Percentiles rank a stretch among this genome's conserved stretches.
Evolutionary conservation across 2,113 vertebrate species (phyloP).

Genomic region (Sitta europaea): DNA sequence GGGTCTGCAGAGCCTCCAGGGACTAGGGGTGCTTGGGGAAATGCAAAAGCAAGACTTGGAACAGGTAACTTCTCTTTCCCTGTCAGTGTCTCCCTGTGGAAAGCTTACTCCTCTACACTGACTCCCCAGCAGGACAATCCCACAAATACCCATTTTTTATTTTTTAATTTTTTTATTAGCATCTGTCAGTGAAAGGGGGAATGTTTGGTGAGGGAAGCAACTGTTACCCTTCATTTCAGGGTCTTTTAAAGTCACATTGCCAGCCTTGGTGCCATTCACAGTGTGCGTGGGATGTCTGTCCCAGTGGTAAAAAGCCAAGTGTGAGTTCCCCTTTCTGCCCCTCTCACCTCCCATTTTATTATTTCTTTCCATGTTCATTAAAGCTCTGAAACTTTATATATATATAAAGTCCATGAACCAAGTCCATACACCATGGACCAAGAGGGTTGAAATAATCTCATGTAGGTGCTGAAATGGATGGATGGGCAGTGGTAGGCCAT

Average conservation of each 20-base stretch:
- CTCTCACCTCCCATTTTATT: background rate
- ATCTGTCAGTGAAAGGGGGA: background rate
- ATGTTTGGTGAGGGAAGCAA: background rate
- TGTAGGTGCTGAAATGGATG: background rate
- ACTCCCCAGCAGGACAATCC: background rate
- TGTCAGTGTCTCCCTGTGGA: background rate
- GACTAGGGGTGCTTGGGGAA: background rate
- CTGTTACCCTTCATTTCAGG: background rate
- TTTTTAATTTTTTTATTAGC: background rate
- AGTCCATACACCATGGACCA: background rate
- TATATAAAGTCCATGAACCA: too few species aligned
- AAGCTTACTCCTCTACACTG: background rate
- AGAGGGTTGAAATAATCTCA: background rate
- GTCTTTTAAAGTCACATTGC: background rate
- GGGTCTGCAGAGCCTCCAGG: background rate
- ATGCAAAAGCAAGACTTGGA: background rate
- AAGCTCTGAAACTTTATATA: background rate
- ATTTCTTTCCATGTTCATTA: background rate
- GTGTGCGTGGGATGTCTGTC: background rate
- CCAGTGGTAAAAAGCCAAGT: background rate
- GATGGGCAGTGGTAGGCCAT: background rate
- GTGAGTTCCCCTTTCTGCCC: background rate
- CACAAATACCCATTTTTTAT: background rate
- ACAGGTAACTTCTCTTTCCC: background rate
- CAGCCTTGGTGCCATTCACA: background rate